These are phyloP conservation scores for Acrobasis repandana DNA, from an alignment of 2,888 invertebrate species.

Conservation along the genomic window DNA sequence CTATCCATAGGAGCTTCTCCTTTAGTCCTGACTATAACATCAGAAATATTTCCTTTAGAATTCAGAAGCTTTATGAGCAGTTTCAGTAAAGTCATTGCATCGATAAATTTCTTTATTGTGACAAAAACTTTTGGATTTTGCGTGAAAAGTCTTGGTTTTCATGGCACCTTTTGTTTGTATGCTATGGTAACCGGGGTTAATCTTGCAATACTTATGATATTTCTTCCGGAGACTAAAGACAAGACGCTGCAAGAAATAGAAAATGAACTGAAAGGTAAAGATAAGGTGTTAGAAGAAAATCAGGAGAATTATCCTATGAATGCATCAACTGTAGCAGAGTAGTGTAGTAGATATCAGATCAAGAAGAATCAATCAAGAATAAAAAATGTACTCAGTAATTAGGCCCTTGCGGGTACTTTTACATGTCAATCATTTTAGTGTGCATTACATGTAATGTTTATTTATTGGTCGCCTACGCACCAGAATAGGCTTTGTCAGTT, in stretches of 20 bases:
- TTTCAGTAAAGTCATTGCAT: constrained; percentile 41
- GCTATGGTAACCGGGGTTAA: neutral
- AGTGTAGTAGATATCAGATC: neutral
- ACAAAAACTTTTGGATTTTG: constrained; percentile 42
- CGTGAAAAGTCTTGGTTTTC: constrained; percentile 36
- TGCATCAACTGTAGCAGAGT: neutral
- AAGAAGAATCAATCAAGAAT: too few species aligned
- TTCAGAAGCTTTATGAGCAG: constrained; percentile 45
- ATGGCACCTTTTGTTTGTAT: constrained; percentile 35
- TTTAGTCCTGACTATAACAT: constrained; percentile 35
- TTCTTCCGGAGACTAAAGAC: constrained; percentile 57
- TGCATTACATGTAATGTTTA: too few species aligned
- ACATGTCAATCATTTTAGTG: too few species aligned
- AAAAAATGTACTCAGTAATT: too few species aligned
- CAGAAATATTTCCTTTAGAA: constrained; percentile 40
- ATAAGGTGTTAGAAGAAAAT: constrained; percentile 18
- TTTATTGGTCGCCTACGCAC: too few species aligned
- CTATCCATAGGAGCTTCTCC: constrained; percentile 36
- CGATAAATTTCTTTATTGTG: constrained; percentile 38
- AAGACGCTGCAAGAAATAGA: constrained; percentile 58
- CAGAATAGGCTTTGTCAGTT: too few species aligned
- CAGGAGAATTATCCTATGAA: neutral
- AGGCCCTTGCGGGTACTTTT: too few species aligned
- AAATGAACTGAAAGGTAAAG: constrained; percentile 53
- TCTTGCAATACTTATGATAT: neutral